phyloP scores from a whole-genome alignment of 2,888 invertebrate genomes.

The Microchrysa polita region DNA sequence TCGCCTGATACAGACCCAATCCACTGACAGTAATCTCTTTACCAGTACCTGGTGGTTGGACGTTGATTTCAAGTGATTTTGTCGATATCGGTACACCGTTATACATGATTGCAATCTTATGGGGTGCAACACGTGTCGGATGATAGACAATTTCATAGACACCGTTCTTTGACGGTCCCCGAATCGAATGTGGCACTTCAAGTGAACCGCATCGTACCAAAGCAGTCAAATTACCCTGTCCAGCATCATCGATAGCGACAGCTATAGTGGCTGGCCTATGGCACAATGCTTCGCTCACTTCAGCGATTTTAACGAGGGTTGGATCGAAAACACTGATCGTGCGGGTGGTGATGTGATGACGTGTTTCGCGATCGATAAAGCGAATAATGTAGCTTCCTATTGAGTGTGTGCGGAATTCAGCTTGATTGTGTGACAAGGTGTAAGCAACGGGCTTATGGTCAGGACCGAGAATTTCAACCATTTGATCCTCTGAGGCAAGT shows the following conservation, averaged over 20 bases:
- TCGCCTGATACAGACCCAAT: constrained; percentile 85
- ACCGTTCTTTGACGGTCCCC: constrained; percentile 75
- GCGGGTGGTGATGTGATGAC: constrained; percentile 71
- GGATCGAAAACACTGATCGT: constrained; percentile 84
- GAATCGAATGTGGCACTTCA: constrained; percentile 83
- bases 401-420: constrained; percentile 79
- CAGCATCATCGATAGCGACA: constrained; percentile 82
- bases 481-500: constrained; percentile 71
- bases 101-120: constrained; percentile 85
- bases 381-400: constrained; percentile 81
- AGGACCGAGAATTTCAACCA: constrained; percentile 73
- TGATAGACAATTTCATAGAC: constrained; percentile 88
- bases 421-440: constrained; percentile 70
- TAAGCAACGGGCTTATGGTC: constrained; percentile 72
- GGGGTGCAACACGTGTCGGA: constrained; percentile 87
- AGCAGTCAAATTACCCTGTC: constrained; percentile 84
- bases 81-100: constrained; percentile 79
- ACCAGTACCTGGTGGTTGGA: constrained; percentile 73
- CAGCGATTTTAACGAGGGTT: constrained; percentile 74
- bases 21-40: constrained; percentile 79
- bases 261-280: constrained; percentile 83
- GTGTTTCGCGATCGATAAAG: constrained; percentile 70
- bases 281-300: constrained; percentile 80
- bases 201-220: constrained; percentile 82
- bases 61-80: constrained; percentile 69